Evolutionary conservation across 2,888 invertebrate species (phyloP).

Genomic region (Schizaphis graminum): DNA sequence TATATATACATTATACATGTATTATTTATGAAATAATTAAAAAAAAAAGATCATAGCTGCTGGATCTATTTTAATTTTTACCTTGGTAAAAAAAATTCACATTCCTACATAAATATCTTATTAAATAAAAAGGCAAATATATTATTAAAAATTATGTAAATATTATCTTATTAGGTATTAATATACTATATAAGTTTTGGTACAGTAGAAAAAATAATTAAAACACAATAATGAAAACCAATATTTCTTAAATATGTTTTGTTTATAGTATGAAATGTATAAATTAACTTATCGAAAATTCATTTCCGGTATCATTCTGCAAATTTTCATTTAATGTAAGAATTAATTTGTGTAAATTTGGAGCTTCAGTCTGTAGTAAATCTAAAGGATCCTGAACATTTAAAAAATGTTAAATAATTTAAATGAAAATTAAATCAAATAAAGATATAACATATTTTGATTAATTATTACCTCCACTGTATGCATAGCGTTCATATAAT

Average conservation of each 20-base stretch:
- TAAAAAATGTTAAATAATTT: neutral
- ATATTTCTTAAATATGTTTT: neutral
- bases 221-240: neutral
- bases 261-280: neutral
- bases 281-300: neutral
- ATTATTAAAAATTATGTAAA: neutral
- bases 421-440: neutral
- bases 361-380: constrained; percentile 13
- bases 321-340: constrained; percentile 15
- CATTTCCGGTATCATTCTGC: neutral
- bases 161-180: neutral
- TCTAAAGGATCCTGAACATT: constrained; percentile 42
- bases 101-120: neutral
- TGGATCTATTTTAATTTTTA: neutral
- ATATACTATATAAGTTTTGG: neutral
- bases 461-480: constrained; percentile 19
- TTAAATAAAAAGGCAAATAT: neutral
- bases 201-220: neutral
- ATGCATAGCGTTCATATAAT: constrained; percentile 51
- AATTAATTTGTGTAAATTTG: constrained; percentile 35
- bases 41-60: neutral
- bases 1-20: neutral
- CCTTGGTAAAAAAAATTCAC: neutral
- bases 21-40: neutral
- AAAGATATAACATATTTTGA: neutral